phyloP scores from a whole-genome alignment of 2,888 invertebrate species.

The Argynnis bischoffii region DNA sequence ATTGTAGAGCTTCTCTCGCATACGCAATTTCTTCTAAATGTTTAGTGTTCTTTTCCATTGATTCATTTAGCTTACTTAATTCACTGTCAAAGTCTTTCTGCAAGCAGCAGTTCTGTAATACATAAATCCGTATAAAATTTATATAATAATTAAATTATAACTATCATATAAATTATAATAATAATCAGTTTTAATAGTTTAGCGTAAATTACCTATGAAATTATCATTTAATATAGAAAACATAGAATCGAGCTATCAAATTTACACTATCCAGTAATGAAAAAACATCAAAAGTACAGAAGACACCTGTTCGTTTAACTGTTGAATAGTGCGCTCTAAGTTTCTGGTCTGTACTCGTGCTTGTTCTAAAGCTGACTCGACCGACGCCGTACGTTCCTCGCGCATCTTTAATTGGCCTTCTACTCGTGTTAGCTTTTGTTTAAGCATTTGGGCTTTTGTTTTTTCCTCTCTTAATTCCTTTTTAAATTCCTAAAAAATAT shows the following conservation, averaged over 20 bases:
- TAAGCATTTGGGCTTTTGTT: constrained; percentile 47
- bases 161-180: too few relatives aligned
- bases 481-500: constrained; percentile 59
- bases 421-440: constrained; percentile 55
- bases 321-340: constrained; percentile 60
- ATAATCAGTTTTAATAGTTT: too few relatives aligned
- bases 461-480: constrained; percentile 67
- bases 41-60: constrained; percentile 60
- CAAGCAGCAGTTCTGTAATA: constrained; percentile 57
- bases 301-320: constrained; percentile 62
- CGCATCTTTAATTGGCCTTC: constrained; percentile 62
- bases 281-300: neutral
- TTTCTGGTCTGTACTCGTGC: constrained; percentile 51
- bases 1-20: constrained; percentile 64
- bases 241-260: neutral
- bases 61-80: constrained; percentile 61
- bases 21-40: constrained; percentile 67
- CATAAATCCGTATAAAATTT: neutral
- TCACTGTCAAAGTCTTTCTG: constrained; percentile 64
- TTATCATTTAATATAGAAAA: neutral
- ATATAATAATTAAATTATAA: neutral
- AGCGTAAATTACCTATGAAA: too few relatives aligned
- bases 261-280: too few relatives aligned
- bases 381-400: constrained; percentile 52
- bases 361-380: constrained; percentile 61